Conservation (phyloP, 1,140 invertebrate genomes). For the Brachionus koreanus region DNA sequence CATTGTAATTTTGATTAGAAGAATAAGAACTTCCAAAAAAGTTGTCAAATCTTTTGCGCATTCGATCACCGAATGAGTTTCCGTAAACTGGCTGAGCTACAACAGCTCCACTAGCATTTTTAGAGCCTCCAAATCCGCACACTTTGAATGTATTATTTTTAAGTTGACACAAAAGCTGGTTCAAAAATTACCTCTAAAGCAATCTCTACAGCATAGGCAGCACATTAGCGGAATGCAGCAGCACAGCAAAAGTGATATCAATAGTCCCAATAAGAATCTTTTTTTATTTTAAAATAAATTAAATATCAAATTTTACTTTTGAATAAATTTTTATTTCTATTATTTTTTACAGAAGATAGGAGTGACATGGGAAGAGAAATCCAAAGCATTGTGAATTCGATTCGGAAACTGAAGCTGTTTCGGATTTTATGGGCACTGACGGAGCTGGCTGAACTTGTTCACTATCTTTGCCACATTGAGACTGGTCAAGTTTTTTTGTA, state of each 20-base stretch:
- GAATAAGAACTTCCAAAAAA: conserved; percentile 25
- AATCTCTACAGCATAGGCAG: conserved; percentile 3
- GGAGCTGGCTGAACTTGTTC: background rate
- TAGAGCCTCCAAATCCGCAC: background rate
- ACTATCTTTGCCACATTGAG: background rate
- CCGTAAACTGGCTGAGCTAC: background rate
- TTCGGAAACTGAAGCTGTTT: background rate
- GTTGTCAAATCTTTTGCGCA: conserved; percentile 26
- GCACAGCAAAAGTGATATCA: background rate
- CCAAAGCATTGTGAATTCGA: background rate
- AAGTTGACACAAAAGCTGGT: background rate
- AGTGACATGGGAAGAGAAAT: background rate
- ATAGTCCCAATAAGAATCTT: conserved; percentile 6
- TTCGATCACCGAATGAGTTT: background rate
- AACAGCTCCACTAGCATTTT: background rate
- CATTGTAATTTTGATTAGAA: background rate
- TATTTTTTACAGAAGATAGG: background rate
- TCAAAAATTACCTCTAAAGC: background rate
- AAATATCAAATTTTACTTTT: background rate
- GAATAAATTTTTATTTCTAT: background rate
- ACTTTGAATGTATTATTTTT: background rate
- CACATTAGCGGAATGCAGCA: conserved; percentile 18
- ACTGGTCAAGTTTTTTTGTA: background rate
- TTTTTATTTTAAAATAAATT: background rate
- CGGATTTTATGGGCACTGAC: background rate